phyloP scores from a whole-genome alignment of 2,888 invertebrate species.

The Odontocerum albicorne region DNA sequence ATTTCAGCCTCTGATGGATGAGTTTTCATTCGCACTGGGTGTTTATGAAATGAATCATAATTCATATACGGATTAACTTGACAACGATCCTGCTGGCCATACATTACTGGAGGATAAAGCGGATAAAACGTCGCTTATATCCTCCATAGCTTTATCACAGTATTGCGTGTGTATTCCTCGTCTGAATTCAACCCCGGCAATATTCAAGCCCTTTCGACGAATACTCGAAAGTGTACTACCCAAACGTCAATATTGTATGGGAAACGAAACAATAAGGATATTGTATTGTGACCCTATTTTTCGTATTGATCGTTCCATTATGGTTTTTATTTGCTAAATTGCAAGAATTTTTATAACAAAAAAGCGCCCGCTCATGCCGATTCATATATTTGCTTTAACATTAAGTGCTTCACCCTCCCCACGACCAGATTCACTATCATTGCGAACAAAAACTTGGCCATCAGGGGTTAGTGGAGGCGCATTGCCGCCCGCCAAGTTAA shows the following conservation, averaged over 20 bases:
- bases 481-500: too few species aligned
- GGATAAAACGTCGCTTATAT: too few species aligned
- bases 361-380: conserved; percentile 30
- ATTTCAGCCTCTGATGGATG: conserved; percentile 20
- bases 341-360: conserved; percentile 32
- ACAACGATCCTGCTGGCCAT: conserved; percentile 18
- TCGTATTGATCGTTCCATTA: too few species aligned
- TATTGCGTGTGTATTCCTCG: conserved; percentile 16
- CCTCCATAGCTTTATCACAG: conserved; percentile 7
- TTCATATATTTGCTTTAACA: conserved; percentile 34
- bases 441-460: conserved; percentile 5
- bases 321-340: too few species aligned
- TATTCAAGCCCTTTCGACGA: too few species aligned
- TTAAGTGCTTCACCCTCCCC: conserved; percentile 29
- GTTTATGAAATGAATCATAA: conserved; percentile 20
- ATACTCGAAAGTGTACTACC: too few species aligned
- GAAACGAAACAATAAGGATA: too few species aligned
- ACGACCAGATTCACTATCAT: conserved; percentile 14
- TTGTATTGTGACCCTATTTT: too few species aligned
- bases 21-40: conserved; percentile 1
- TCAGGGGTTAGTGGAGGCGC: neutral
- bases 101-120: conserved; percentile 7
- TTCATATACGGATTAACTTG: conserved; percentile 24
- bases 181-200: conserved; percentile 10
- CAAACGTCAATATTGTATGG: too few species aligned